A percentile compares a stretch with the other conserved stretches of the same genome.
These are phyloP conservation scores for Turritopsis rubra DNA, from an alignment of 30 jellyfish, hydroid and myxozoan genomes.

Conservation along the genomic window DNA sequence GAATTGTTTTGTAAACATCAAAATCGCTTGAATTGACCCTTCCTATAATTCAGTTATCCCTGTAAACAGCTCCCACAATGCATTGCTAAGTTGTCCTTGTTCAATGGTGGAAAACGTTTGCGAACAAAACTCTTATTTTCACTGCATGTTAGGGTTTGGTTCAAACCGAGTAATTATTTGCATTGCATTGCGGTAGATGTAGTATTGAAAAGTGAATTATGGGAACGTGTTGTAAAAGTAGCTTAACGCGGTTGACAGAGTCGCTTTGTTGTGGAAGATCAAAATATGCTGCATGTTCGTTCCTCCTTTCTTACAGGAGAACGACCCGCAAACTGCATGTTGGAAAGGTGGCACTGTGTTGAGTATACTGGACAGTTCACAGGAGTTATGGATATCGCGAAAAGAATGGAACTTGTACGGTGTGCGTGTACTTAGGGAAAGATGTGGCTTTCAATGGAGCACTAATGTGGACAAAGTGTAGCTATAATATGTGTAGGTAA, in stretches of 20 bases:
- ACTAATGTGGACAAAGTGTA: constrained; percentile 58
- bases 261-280: not conserved
- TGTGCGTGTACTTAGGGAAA: constrained; percentile 69
- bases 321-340: constrained; percentile 83
- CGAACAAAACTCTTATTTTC: not conserved
- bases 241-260: no score
- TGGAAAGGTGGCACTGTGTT: constrained; percentile 97
- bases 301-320: constrained; percentile 39
- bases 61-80: no score
- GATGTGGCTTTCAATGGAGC: constrained; percentile 93
- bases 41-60: no score
- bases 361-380: constrained; percentile 91
- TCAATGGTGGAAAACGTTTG: not conserved
- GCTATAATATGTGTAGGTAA: no score
- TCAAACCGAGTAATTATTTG: no score
- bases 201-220: no score
- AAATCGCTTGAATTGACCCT: no score
- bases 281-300: not conserved
- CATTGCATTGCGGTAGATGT: no score
- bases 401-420: constrained; percentile 72
- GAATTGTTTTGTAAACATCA: no score
- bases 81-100: not conserved
- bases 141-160: not conserved
- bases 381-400: constrained; percentile 83
- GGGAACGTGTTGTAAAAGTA: no score